Base-by-base conservation (phyloP, 2,797 vertebrate species). In the Lacerta agilis region DNA sequence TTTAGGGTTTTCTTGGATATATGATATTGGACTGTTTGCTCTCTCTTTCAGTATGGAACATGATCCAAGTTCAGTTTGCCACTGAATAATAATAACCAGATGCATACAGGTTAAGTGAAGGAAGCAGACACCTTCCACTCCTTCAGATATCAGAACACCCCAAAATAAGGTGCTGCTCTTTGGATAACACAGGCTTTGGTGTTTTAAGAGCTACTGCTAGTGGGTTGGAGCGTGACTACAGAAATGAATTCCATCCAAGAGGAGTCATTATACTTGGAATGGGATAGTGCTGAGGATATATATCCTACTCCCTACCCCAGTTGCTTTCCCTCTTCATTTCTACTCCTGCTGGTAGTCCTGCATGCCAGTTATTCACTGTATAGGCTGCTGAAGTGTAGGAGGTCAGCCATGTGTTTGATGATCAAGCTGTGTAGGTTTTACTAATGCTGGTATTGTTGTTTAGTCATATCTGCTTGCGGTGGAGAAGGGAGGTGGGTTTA, bases 401-500 rank as follows among this genome's bases (percentile, higher is more conserved):
- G 87, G 83, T 64, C 76, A 80, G 77, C 67, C 69, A 75, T 66
- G n/a, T 66, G 38, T 75, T 33, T 64, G n/a, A 85, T 80, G 82
- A 80, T 75, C 38, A 85, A 88, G 15, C 55, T 85, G 77, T 49
- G 58, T 85, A 85, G 77, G 82, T 80, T 85, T 85, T 72, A 45
- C 8, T 45, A 79, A 71, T 64, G 8, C 49, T 79, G 67, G 49
- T 36, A 27, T 45, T 49, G 20, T 64, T 71, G 58, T 87, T 87
- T 72, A 85, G 77, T 88, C 77, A 36, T 80, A 73, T 49, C 41
- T 73, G 77, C 38, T 61, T 85, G 77, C n/a, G n/a, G 29, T 36
- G 23, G 43, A 18, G 58, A 76, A 82, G 71, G 61, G 5, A 72
- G 45, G 58, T 55, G 20, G 25, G 78, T 64, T 55, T 38, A n/a